These are phyloP conservation scores for Ichneumon xanthorius DNA, from an alignment of 2,888 invertebrate species.

Conservation along the genomic window DNA sequence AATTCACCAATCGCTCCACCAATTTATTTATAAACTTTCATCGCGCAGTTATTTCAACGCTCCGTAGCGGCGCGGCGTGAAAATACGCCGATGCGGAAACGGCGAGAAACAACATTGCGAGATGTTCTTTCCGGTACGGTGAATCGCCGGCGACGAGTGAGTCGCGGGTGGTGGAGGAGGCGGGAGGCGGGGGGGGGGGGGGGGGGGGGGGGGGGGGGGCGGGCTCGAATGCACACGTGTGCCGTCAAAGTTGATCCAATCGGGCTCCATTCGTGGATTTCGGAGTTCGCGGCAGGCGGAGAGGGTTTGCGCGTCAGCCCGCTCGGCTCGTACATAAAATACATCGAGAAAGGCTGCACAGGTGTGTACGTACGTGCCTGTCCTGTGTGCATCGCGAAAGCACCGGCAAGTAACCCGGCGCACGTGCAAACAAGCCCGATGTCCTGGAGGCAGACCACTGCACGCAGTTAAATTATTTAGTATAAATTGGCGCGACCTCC, in stretches of 20 bases:
- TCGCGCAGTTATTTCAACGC: conserved; percentile 8
- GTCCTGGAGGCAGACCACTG: conserved; percentile 50
- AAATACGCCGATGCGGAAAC: neutral
- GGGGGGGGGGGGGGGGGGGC: too few species aligned
- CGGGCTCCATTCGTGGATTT: conserved; percentile 2
- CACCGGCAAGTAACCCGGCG: conserved; percentile 19
- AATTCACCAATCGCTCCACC: too few species aligned
- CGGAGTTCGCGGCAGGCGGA: neutral
- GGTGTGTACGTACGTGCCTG: neutral
- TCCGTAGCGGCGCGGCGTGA: neutral
- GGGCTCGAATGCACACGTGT: neutral
- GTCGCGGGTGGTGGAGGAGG: too few species aligned
- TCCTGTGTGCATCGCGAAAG: conserved; percentile 5
- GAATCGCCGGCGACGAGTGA: neutral
- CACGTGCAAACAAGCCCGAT: conserved; percentile 47
- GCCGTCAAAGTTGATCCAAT: conserved; percentile 16
- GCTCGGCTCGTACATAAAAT: conserved; percentile 2
- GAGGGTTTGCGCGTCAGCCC: conserved; percentile 11
- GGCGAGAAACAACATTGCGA: neutral
- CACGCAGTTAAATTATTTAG: conserved; percentile 64
- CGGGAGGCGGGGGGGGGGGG: too few species aligned
- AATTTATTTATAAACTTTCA: too few species aligned
- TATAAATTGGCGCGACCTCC: conserved; percentile 61
- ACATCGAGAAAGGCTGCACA: neutral
- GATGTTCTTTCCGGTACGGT: neutral